Evolutionary conservation across 1,140 invertebrate genomes (phyloP), one percentile per base, ranked within the genome.

Genomic region (Lordiphosa mommai): DNA sequence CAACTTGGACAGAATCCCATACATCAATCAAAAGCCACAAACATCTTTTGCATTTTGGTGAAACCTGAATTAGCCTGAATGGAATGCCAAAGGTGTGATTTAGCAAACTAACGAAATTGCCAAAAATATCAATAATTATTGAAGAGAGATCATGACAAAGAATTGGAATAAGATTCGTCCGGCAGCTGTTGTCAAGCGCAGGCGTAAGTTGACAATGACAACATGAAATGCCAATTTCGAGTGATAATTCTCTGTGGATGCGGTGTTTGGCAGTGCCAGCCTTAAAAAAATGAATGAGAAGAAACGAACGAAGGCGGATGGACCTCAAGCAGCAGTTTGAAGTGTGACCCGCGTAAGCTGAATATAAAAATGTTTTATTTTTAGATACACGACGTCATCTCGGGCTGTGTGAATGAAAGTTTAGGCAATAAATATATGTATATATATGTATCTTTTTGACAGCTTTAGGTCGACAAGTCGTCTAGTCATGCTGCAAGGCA

Each of bases 321-420:
- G 49, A 56, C 66, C 66, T 64, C 59, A 43, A 57, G 55, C 77
- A n/a, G n/a, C n/a, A 61, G 27, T 43, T 72, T 61, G 52, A 82
- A 76, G 63, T 68, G 72, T 82, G 77, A 84, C 67, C n/a, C 77
- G 71, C 72, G 72, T 84, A 77, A 84, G 77, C 72, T 84, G 72
- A 82, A 82, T 77, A 84, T 34, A 52, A 52, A 34, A 47, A 32
- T 47, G 16, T n/a, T 72, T 69, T 84, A 84, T 84, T 65, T 84
- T 77, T 84, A 84, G 77, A 50, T 36, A 60, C 30, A 77, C 72
- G 68, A 84, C 77, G 77, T 84, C 77, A 84, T 77, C 47, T 32
- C 40, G 32, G 17, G 16, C n/a, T 20, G 37, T 33, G 67, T 84
- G 77, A 85, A 84, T 76, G 76, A 82, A 84, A 82, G 76, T 76